Base-by-base conservation (phyloP, 2,888 invertebrate genomes). In the Ennomos fuscantarius region DNA sequence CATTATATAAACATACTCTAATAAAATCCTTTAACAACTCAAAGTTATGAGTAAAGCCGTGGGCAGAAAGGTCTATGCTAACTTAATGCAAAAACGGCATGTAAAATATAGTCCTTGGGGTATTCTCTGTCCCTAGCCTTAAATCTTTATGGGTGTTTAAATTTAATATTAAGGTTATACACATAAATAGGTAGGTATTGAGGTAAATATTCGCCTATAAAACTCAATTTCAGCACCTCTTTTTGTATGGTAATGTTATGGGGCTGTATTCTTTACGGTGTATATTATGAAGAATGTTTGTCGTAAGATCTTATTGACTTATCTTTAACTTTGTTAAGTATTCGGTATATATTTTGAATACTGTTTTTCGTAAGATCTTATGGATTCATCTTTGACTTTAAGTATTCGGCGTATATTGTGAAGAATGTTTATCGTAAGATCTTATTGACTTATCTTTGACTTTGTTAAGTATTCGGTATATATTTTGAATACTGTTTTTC, bases 131-230 rank as follows among this genome's bases (percentile, higher is more conserved):
- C 60, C 57, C 58, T 40, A 48, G 54, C 66, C 61, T 60, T 63
- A 68, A 69, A 67, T 64, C 70, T 73, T 76, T 74, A 74, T 66
- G 64, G 58, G 53, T 64, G 63, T 63, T 68, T 52, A 69, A 72
- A 72, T 71, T 69, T 73, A 59, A 66, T 69, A 66, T 50, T 58
- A 59, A 53, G 42, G 60, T 61, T 49, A 59, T 44, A 51, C 58
- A 57, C 46, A 47, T 50, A 55, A 58, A 59, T 63, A 47, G 46
- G 52, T 48, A 55, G 52, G 54, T 53, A 55, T 55, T 56, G 59
- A 55, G 54, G 61, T 53, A 59, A 59, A 53, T 54, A 59, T 59
- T 52, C 49, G 48, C 44, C 36, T 45, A 49, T 53, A 53, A 56
- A 48, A 53, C 53, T 53, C 53, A 58, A 58, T 58, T 53, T 58